A percentile compares a stretch with the other conserved stretches of the same genome.
These are phyloP conservation scores for Neoniphon sammara DNA, from an alignment of 2,797 vertebrate genomes.

Conservation along the genomic window DNA sequence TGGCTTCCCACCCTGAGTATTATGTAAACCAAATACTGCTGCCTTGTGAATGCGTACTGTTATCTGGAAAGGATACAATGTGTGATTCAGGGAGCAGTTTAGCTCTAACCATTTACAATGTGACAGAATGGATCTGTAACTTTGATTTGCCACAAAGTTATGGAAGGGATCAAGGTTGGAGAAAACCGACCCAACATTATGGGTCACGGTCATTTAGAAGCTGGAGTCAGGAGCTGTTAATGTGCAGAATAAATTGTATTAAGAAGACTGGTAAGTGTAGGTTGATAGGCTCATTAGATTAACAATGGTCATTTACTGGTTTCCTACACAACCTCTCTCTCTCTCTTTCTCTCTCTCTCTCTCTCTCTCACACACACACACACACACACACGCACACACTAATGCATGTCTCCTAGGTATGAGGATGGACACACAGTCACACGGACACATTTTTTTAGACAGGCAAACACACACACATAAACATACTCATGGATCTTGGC, in stretches of 20 bases:
- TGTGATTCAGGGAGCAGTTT: conserved; percentile 24
- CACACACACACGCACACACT: conserved; percentile 18
- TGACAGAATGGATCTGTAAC: conserved; percentile 6
- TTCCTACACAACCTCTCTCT: conserved; percentile 12
- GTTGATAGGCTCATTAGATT: conserved; percentile 23
- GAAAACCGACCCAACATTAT: conserved; percentile 18
- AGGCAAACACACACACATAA: conserved; percentile 43
- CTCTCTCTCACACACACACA: conserved; percentile 1
- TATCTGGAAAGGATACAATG: conserved; percentile 17
- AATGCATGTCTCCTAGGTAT: conserved; percentile 29
- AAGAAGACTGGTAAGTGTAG: conserved; percentile 17
- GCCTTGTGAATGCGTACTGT: conserved; percentile 4
- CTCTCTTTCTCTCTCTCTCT: conserved; percentile 25
- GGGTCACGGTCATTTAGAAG: conserved; percentile 41
- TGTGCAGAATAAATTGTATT: conserved; percentile 16
- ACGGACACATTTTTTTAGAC: conserved; percentile 33
- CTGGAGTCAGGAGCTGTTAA: conserved; percentile 1
- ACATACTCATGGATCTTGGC: conserved; percentile 22
- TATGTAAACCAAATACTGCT: conserved; percentile 36
- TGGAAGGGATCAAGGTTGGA: not conserved
- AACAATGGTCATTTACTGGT: not conserved
- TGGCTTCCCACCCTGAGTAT: conserved; percentile 45
- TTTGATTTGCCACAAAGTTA: conserved; percentile 16
- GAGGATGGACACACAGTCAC: conserved; percentile 25
- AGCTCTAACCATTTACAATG: conserved; percentile 24